These are phyloP conservation scores for Caenorhabditis panamensis DNA, from an alignment of 2,888 invertebrate genomes.

Conservation along the genomic window DNA sequence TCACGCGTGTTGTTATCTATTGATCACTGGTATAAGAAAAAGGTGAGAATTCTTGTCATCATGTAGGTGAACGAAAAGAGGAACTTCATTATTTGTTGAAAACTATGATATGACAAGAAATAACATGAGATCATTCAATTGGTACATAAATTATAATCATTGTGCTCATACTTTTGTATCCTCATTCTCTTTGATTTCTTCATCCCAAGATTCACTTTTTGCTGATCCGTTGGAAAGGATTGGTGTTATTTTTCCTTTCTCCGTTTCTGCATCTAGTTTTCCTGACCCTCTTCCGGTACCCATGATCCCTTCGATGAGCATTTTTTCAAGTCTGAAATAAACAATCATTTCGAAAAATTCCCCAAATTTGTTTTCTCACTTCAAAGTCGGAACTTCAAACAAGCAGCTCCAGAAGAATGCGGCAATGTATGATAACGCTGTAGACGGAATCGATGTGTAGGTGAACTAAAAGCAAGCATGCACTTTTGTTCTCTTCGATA, in stretches of 20 bases:
- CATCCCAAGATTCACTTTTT: slow-evolving; percentile 13
- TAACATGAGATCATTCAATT: background rate
- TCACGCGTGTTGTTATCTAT: background rate
- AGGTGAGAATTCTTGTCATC: background rate
- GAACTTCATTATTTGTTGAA: too few species aligned
- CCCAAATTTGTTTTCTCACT: slow-evolving; percentile 19
- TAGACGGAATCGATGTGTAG: slow-evolving; percentile 54
- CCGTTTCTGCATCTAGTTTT: slow-evolving; percentile 11
- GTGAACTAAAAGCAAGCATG: slow-evolving; percentile 45
- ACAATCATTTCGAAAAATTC: background rate
- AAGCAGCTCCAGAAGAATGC: slow-evolving; percentile 67
- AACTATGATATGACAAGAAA: background rate
- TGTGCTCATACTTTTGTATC: slow-evolving; percentile 29
- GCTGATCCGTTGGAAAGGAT: background rate
- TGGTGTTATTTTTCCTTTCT: slow-evolving; percentile 17
- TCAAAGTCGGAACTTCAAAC: slow-evolving; percentile 62
- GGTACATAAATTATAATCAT: background rate
- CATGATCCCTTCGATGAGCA: slow-evolving; percentile 57
- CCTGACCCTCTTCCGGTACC: slow-evolving; percentile 24
- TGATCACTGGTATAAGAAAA: background rate
- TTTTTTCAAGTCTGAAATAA: slow-evolving; percentile 55
- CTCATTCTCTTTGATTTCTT: slow-evolving; percentile 29
- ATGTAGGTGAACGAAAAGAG: too few species aligned
- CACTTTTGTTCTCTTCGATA: background rate
- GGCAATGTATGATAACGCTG: slow-evolving; percentile 52